Conservation (phyloP, 2,888 invertebrate species). For the Caenorhabditis wallacei region DNA sequence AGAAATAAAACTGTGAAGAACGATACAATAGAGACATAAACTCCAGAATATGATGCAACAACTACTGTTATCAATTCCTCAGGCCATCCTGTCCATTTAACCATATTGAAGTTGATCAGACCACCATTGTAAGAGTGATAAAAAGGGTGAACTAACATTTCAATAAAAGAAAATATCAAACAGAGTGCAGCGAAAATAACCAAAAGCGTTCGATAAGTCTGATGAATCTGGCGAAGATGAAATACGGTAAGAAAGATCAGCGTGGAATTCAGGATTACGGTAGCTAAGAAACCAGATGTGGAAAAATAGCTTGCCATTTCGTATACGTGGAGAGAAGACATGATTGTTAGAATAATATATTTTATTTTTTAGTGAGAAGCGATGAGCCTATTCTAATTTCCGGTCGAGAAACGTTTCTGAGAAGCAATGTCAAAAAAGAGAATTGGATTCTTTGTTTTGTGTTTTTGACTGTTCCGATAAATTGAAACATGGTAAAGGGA, state of each 20-base stretch:
- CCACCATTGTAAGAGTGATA: slow-evolving; percentile 38
- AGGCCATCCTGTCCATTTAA: slow-evolving; percentile 4
- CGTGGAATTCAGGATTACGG: slow-evolving; percentile 9
- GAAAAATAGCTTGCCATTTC: slow-evolving; percentile 13
- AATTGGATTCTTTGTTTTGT: too few relatives aligned
- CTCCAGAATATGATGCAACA: slow-evolving; percentile 43
- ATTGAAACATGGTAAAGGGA: too few relatives aligned
- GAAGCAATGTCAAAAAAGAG: too few relatives aligned
- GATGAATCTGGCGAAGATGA: slow-evolving; percentile 4
- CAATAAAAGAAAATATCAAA: slow-evolving; percentile 38
- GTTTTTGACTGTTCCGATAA: too few relatives aligned
- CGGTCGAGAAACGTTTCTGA: too few relatives aligned
- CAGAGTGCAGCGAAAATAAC: slow-evolving; percentile 16
- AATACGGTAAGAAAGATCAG: neutral
- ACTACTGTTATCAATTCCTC: slow-evolving; percentile 2
- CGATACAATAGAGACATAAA: slow-evolving; percentile 43
- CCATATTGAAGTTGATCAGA: slow-evolving; percentile 48
- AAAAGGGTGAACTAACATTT: slow-evolving; percentile 42
- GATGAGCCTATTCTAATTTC: too few relatives aligned
- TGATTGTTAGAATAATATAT: too few relatives aligned
- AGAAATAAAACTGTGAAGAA: slow-evolving; percentile 40
- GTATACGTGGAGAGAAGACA: slow-evolving; percentile 41
- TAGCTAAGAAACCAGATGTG: slow-evolving; percentile 9
- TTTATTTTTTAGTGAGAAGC: too few relatives aligned
- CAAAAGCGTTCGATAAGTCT: slow-evolving; percentile 2